Percentiles rank a stretch among this genome's conserved stretches.
These are phyloP conservation scores for Trichomycterus rosablanca DNA, from an alignment of 2,113 vertebrate genomes.

Conservation along the genomic window DNA sequence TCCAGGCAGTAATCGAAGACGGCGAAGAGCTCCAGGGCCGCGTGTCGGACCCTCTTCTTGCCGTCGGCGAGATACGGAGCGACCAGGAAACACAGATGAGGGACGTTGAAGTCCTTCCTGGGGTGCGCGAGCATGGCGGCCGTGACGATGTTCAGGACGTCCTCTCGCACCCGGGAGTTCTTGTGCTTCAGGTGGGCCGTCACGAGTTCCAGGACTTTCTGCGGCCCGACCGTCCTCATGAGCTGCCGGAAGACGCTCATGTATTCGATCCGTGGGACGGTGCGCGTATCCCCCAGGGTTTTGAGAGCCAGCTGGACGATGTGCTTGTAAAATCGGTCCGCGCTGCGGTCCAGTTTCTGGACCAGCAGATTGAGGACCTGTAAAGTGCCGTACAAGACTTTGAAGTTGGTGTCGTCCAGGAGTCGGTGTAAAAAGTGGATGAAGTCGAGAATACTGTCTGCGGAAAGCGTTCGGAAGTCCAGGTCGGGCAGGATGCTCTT, in stretches of 20 bases:
- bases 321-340: conserved; percentile 65
- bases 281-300: conserved; percentile 74
- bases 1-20: conserved; percentile 73
- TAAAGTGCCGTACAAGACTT: conserved; percentile 75
- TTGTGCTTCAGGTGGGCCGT: conserved; percentile 74
- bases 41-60: conserved; percentile 79
- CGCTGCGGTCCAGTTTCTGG: conserved; percentile 64
- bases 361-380: conserved; percentile 76
- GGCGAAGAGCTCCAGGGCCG: conserved; percentile 79
- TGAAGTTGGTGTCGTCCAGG: conserved; percentile 81
- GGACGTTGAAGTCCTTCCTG: conserved; percentile 74
- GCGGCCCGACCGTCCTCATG: conserved; percentile 71
- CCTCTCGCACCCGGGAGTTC: conserved; percentile 75
- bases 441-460: conserved; percentile 67
- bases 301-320: conserved; percentile 70
- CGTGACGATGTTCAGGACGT: conserved; percentile 76
- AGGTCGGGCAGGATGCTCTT: conserved; percentile 66
- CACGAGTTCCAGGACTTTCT: conserved; percentile 73
- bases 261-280: conserved; percentile 73
- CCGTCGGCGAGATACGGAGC: conserved; percentile 77
- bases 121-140: conserved; percentile 76
- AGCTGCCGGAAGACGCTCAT: conserved; percentile 72
- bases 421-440: conserved; percentile 72
- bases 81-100: conserved; percentile 70
- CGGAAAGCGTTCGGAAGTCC: conserved; percentile 60